These are phyloP conservation scores for Drosophila paramelanica DNA, from an alignment of 2,888 invertebrate species.

Conservation along the genomic window DNA sequence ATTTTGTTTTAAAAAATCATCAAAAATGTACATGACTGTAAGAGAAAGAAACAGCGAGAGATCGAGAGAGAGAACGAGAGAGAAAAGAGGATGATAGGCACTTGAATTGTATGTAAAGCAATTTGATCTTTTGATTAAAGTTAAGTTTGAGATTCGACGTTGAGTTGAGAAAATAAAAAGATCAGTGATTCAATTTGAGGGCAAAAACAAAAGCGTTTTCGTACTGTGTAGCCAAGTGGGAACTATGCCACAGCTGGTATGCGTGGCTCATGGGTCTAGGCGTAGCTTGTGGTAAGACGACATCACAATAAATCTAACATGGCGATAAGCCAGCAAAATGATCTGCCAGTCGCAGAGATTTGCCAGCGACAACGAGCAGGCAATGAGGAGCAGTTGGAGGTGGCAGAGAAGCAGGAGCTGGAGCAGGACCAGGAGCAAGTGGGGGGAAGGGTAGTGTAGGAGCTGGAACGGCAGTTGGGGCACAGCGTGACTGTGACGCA, in stretches of 20 bases:
- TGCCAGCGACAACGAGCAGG: slow-evolving; percentile 38
- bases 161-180: too few relatives aligned
- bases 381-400: neutral
- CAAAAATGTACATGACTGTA: too few relatives aligned
- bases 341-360: slow-evolving; percentile 40
- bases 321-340: slow-evolving; percentile 60
- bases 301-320: slow-evolving; percentile 76
- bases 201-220: neutral
- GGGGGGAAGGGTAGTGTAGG: too few relatives aligned
- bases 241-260: slow-evolving; percentile 61
- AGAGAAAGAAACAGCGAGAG: too few relatives aligned
- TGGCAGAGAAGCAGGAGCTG: neutral
- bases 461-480: neutral
- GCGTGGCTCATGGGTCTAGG: slow-evolving; percentile 37
- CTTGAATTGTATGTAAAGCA: too few relatives aligned
- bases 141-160: too few relatives aligned
- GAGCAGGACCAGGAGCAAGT: neutral
- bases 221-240: slow-evolving; percentile 36
- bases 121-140: too few relatives aligned
- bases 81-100: too few relatives aligned
- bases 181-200: too few relatives aligned
- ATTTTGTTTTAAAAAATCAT: too few relatives aligned
- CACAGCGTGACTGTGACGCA: slow-evolving; percentile 76
- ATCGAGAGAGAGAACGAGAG: too few relatives aligned
- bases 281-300: slow-evolving; percentile 51